These are phyloP conservation scores for Piscicola geometra DNA, from an alignment of 2,888 invertebrate genomes.

Conservation along the genomic window DNA sequence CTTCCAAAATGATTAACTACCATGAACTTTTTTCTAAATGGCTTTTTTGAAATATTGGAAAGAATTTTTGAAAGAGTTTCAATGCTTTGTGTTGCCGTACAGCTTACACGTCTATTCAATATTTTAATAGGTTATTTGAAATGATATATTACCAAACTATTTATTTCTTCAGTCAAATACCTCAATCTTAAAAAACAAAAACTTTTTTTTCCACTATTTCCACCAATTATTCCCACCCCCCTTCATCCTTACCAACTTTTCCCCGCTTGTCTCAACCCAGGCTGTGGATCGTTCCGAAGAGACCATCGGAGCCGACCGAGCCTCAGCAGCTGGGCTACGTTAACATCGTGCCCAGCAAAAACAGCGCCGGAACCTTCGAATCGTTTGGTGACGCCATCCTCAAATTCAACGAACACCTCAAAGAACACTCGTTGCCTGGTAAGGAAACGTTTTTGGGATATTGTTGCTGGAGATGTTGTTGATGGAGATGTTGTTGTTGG, in stretches of 20 bases:
- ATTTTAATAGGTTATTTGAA: no score
- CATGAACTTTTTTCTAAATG: no score
- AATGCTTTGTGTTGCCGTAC: no score
- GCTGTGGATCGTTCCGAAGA: conserved; percentile 43
- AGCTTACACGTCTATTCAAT: no score
- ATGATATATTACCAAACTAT: not conserved
- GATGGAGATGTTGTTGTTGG: no score
- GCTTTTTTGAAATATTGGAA: no score
- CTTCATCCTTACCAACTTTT: no score
- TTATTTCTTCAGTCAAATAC: no score
- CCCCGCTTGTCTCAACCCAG: conserved; percentile 21
- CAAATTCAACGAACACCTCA: conserved; percentile 44
- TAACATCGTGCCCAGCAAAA: conserved; percentile 44
- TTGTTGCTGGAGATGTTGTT: no score
- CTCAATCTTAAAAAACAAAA: not conserved
- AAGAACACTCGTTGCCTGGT: conserved; percentile 44
- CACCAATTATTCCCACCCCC: not conserved
- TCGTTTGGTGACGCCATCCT: conserved; percentile 45
- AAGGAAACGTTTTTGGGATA: no score
- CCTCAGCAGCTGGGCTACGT: conserved; percentile 45
- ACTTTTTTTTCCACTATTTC: not conserved
- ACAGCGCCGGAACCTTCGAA: conserved; percentile 43
- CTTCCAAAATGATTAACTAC: no score
- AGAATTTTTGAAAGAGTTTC: no score
- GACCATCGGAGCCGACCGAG: conserved; percentile 38